Conservation (phyloP, 2,797 vertebrate genomes). For the Otolemur crassicaudatus region DNA sequence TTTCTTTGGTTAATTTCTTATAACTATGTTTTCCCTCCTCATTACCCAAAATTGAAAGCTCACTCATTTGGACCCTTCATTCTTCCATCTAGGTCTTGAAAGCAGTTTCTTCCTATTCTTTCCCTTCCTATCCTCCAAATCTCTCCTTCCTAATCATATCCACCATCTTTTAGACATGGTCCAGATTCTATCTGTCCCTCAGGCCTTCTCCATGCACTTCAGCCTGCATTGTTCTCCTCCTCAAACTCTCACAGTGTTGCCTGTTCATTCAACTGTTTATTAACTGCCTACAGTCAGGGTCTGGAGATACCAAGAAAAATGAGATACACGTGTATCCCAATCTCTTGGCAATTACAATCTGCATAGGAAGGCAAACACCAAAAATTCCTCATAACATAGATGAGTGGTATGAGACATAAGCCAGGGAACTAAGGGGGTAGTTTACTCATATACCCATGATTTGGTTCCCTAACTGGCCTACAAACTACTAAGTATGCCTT, state of each 20-base stretch:
- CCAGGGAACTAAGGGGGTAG: neutral
- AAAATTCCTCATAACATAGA: constrained; percentile 30
- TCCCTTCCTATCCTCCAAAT: neutral
- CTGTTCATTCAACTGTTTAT: constrained; percentile 12
- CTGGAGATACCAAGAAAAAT: constrained; percentile 15
- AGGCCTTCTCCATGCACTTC: neutral
- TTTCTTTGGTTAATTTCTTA: constrained; percentile 35
- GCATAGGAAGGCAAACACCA: constrained; percentile 19
- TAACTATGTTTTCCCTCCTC: constrained; percentile 30
- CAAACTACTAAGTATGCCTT: neutral
- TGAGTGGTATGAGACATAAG: constrained; percentile 8
- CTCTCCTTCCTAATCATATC: neutral
- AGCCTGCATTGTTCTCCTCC: neutral
- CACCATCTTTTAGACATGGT: neutral
- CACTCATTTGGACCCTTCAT: neutral
- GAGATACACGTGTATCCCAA: neutral
- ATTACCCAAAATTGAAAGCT: constrained; percentile 55
- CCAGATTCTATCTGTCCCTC: neutral
- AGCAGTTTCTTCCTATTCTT: neutral
- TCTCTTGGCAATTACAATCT: constrained; percentile 3
- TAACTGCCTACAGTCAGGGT: neutral
- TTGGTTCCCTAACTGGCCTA: neutral
- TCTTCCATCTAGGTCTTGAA: neutral
- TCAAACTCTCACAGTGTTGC: neutral
- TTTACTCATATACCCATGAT: neutral